These are phyloP conservation scores for Cladopsammia gracilis DNA, from an alignment of 64 coral and sea anemone genomes.

Conservation along the genomic window DNA sequence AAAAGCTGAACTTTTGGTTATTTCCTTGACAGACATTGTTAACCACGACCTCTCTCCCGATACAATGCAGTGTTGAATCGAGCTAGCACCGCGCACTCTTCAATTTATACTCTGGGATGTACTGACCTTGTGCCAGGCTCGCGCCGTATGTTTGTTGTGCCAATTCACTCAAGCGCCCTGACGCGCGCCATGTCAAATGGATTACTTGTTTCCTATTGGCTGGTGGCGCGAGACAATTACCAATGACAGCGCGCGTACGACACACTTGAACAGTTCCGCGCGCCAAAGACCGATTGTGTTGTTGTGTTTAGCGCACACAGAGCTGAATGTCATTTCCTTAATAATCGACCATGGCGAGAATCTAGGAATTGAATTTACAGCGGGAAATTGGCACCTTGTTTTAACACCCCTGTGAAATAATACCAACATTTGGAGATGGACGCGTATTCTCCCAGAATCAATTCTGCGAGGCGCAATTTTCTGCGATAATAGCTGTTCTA, in stretches of 20 bases:
- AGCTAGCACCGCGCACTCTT: constrained; percentile 30
- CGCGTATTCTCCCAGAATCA: constrained; percentile 6
- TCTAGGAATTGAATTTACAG: neutral
- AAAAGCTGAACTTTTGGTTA: constrained; percentile 87
- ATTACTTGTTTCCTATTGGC: constrained; percentile 31
- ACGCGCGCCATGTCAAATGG: constrained; percentile 50
- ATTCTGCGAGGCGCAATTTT: constrained; percentile 24
- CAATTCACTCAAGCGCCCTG: constrained; percentile 53
- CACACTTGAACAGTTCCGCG: constrained; percentile 44
- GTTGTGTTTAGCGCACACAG: constrained; percentile 20
- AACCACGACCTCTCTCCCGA: constrained; percentile 21
- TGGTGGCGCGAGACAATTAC: constrained; percentile 31
- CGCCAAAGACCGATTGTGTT: constrained; percentile 48
- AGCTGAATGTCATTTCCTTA: constrained; percentile 15
- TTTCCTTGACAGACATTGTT: constrained; percentile 80
- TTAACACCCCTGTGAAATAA: constrained; percentile 18
- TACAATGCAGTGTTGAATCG: constrained; percentile 34
- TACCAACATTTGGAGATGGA: constrained; percentile 5
- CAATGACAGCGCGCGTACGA: constrained; percentile 27
- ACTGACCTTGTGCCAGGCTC: constrained; percentile 59
- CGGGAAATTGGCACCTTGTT: neutral
- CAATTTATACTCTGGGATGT: constrained; percentile 53
- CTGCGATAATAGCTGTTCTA: constrained; percentile 36
- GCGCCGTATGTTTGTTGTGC: constrained; percentile 63
- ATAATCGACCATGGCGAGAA: neutral